These are phyloP conservation scores for Chinchilla lanigera DNA, from an alignment of 2,113 vertebrate genomes.

Conservation along the genomic window DNA sequence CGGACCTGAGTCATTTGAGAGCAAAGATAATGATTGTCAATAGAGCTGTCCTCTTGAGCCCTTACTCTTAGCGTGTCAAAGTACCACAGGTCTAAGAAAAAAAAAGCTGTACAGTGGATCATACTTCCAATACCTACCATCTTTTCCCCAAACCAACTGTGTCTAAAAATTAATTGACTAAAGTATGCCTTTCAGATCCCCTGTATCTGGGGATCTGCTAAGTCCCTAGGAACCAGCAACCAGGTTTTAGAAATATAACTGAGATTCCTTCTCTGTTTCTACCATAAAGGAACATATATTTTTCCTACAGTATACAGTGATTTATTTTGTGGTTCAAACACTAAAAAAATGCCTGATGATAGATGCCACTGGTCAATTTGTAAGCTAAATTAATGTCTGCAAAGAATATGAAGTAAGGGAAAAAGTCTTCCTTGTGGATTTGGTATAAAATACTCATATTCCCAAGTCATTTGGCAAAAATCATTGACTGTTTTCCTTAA, in stretches of 20 bases:
- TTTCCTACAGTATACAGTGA: background rate
- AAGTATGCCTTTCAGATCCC: background rate
- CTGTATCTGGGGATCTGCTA: background rate
- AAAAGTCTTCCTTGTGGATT: conserved; percentile 3
- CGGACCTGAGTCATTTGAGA: background rate
- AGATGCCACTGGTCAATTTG: background rate
- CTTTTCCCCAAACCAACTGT: background rate
- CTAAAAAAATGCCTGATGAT: background rate
- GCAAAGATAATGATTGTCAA: background rate
- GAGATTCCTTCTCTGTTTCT: background rate
- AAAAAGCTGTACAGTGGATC: background rate
- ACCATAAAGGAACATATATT: conserved; percentile 31
- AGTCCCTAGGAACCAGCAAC: conserved; percentile 24
- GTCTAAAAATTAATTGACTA: background rate
- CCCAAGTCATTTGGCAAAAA: conserved; percentile 10
- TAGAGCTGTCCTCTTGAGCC: background rate
- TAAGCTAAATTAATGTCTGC: background rate
- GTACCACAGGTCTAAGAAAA: background rate
- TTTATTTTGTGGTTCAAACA: conserved; percentile 45
- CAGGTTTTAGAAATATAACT: conserved; percentile 10
- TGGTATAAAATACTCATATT: background rate
- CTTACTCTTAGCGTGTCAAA: background rate
- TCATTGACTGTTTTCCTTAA: background rate
- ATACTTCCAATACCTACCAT: background rate
- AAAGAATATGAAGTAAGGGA: background rate